These are phyloP conservation scores for Pangasianodon gigas DNA, from an alignment of 2,113 vertebrate genomes.

Conservation along the genomic window DNA sequence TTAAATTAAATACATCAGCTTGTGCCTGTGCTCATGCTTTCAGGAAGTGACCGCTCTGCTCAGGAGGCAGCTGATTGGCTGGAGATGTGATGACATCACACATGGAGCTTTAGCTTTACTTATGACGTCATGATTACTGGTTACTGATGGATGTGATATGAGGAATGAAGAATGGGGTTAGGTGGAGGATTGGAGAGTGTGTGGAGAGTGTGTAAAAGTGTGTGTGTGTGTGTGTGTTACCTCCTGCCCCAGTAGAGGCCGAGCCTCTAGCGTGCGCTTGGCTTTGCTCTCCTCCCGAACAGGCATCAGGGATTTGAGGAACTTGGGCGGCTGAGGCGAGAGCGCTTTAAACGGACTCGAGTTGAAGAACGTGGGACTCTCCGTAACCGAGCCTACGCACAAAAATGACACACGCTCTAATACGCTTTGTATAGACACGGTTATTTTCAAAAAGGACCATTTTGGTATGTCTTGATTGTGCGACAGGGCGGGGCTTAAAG, in stretches of 20 bases:
- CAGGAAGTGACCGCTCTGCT: background rate
- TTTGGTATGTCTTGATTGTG: background rate
- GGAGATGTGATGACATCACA: constrained; percentile 5
- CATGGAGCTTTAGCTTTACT: background rate
- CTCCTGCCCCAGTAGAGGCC: constrained; percentile 91
- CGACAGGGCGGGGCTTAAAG: background rate
- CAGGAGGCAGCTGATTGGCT: constrained; percentile 19
- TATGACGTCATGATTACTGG: background rate
- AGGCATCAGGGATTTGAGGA: constrained; percentile 93
- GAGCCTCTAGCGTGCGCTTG: constrained; percentile 82
- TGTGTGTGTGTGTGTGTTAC: constrained; percentile 65
- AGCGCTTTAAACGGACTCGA: constrained; percentile 91
- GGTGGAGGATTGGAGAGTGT: background rate
- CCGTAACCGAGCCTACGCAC: constrained; percentile 68
- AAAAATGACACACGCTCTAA: background rate
- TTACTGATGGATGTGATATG: background rate
- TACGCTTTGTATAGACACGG: background rate
- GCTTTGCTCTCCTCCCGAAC: constrained; percentile 91
- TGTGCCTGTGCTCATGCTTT: background rate
- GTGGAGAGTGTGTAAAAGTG: constrained; percentile 40
- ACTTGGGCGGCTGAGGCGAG: constrained; percentile 91
- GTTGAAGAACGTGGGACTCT: constrained; percentile 83
- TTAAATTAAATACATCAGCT: background rate
- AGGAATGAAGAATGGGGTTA: background rate
- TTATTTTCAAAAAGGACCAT: background rate